These are phyloP conservation scores for Oryctolagus cuniculus DNA, from an alignment of 2,113 vertebrate species.

Conservation along the genomic window mOryCun1.1 NC_091438.1:92877001-92877500, in stretches of 20 bases:
- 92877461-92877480: no score
- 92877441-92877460: no score
- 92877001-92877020: background rate
- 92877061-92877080: background rate
- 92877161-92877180: slow-evolving; percentile 10
- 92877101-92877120: background rate
- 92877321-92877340: no score
- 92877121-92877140: background rate
- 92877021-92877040: background rate
- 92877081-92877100: slow-evolving; percentile 23
- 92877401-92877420: no score
- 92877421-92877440: no score
- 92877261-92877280: background rate
- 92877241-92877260: background rate
- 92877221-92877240: background rate
- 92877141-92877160: background rate
- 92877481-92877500: no score
- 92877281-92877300: no score
- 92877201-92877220: background rate
- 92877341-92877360: no score
- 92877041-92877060: background rate
- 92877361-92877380: no score
- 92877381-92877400: no score
- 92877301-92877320: background rate
- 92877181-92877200: background rate